Percentiles rank a stretch among this genome's conserved stretches.
Evolutionary conservation across 1,140 invertebrate genomes (phyloP).

Genomic region (Phocides pigmalion): DNA sequence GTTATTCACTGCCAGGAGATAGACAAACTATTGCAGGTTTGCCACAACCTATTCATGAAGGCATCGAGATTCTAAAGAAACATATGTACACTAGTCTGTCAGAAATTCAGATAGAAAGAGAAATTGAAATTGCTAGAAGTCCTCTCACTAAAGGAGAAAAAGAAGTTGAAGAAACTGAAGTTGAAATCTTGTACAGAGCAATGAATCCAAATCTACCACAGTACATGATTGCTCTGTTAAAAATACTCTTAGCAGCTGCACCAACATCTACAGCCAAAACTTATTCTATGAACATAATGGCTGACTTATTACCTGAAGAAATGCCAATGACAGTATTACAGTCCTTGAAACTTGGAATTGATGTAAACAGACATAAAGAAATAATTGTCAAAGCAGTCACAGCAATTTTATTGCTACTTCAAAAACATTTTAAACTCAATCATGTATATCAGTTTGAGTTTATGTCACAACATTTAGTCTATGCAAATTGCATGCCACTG

Average conservation of each 20-base stretch:
- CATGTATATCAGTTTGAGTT: conserved; percentile 99
- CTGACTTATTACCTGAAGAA: conserved; percentile 98
- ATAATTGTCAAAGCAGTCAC: conserved; percentile 99
- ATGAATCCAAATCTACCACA: conserved; percentile 97
- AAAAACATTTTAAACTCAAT: conserved; percentile 99
- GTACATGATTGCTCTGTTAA: conserved; percentile 98
- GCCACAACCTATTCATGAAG: conserved; percentile 97
- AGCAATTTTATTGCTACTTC: conserved; percentile 94
- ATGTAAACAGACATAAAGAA: conserved; percentile 99
- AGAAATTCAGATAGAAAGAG: conserved; percentile 92
- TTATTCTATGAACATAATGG: conserved; percentile 99
- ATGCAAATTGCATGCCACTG: conserved; percentile 99
- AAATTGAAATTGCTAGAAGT: conserved; percentile 92
- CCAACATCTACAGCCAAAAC: conserved; percentile 99
- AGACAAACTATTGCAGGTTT: conserved; percentile 95
- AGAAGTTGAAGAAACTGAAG: conserved; percentile 90
- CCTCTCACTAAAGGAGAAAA: conserved; percentile 90
- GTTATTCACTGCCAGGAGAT: conserved; percentile 94
- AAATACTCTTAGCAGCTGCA: conserved; percentile 98
- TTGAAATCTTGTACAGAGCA: conserved; percentile 95
- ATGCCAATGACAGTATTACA: conserved; percentile 99
- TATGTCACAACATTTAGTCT: conserved; percentile 99
- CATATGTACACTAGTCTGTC: conserved; percentile 93
- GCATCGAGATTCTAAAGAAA: conserved; percentile 94
- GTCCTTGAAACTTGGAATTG: conserved; percentile 97